Percentiles rank a stretch among this genome's conserved stretches.
Evolutionary conservation across 2,113 vertebrate genomes (phyloP).

Genomic region (Phaethornis superciliosus): DNA sequence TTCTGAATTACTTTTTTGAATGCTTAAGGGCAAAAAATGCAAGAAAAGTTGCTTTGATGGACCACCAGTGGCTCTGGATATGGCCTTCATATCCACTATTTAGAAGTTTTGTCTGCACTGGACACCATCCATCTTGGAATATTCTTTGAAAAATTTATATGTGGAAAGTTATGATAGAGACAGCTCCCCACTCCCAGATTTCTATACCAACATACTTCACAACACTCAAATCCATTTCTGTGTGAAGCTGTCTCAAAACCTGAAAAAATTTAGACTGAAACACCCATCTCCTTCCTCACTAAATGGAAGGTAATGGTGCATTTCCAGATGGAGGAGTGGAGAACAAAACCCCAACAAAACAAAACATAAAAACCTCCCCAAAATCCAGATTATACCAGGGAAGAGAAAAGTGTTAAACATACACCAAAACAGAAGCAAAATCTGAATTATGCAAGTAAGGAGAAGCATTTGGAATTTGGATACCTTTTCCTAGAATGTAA

Average conservation of each 20-base stretch:
- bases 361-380: too few relatives aligned
- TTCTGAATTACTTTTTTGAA: not conserved
- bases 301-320: not conserved
- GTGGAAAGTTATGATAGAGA: not conserved
- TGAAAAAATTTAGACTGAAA: not conserved
- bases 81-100: not conserved
- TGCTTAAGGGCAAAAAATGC: not conserved
- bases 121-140: not conserved
- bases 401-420: not conserved
- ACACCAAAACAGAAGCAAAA: slow-evolving; percentile 9
- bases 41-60: not conserved
- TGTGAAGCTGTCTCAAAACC: not conserved
- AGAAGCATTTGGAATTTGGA: not conserved
- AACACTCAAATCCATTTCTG: not conserved
- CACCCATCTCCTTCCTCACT: not conserved
- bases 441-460: not conserved
- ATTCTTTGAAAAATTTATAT: slow-evolving; percentile 3
- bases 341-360: not conserved
- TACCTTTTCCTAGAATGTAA: not conserved
- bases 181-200: not conserved
- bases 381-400: not conserved
- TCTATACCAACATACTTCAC: not conserved
- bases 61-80: not conserved
- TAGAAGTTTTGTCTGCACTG: not conserved
- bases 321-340: not conserved